Conservation (phyloP, 2,888 invertebrate genomes). For the Boloria selene region DNA sequence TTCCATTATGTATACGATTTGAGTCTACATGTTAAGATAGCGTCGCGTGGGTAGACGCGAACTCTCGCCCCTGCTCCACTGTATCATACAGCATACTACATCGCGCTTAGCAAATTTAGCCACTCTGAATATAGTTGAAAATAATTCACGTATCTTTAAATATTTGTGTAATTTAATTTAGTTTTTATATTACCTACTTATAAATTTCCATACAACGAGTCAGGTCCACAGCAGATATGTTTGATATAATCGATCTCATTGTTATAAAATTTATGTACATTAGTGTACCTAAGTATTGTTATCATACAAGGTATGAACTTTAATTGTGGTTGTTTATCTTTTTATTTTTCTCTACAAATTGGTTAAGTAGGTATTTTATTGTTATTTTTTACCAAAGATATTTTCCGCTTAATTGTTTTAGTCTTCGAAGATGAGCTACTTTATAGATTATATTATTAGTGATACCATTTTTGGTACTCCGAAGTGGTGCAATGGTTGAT, state of each 20-base stretch:
- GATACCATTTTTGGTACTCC: slow-evolving; percentile 62
- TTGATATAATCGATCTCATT: slow-evolving; percentile 79
- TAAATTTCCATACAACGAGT: slow-evolving; percentile 62
- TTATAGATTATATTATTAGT: slow-evolving; percentile 37
- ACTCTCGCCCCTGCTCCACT: slow-evolving; percentile 48
- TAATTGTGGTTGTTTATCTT: slow-evolving; percentile 56
- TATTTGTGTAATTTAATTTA: slow-evolving; percentile 42
- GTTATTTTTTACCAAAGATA: slow-evolving; percentile 79
- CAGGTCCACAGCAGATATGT: slow-evolving; percentile 61
- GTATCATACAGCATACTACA: slow-evolving; percentile 51
- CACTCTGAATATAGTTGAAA: slow-evolving; percentile 52
- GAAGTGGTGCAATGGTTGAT: slow-evolving; percentile 73
- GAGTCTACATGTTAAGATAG: slow-evolving; percentile 81
- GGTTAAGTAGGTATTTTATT: slow-evolving; percentile 52
- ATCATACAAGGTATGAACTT: slow-evolving; percentile 82
- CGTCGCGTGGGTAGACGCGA: slow-evolving; percentile 66
- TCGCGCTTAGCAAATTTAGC: slow-evolving; percentile 60
- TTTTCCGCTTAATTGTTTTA: slow-evolving; percentile 63
- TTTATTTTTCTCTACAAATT: slow-evolving; percentile 60
- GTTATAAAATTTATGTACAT: slow-evolving; percentile 73
- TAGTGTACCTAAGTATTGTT: slow-evolving; percentile 74
- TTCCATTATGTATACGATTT: slow-evolving; percentile 83
- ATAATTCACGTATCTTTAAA: slow-evolving; percentile 36
- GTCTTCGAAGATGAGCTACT: slow-evolving; percentile 43
- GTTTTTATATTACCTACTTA: slow-evolving; percentile 28